Conservation (phyloP, 2,797 vertebrate genomes). For the Gymnocypris eckloni region DNA sequence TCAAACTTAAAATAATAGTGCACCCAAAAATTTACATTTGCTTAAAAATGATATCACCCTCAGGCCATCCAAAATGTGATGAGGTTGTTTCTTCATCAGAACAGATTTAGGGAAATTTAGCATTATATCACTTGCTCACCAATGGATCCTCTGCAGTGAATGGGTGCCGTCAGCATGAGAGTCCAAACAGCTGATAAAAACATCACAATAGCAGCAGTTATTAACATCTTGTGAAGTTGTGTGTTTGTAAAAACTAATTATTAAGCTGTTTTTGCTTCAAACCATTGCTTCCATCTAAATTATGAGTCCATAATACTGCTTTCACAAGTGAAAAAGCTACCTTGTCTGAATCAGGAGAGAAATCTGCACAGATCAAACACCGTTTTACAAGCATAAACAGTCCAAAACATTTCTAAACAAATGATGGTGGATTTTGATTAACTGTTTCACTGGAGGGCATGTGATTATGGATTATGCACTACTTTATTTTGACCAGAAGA, state of each 20-base stretch:
- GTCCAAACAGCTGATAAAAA: not conserved
- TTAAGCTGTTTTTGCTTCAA: too few relatives aligned
- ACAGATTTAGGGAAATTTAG: not conserved
- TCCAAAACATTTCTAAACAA: too few relatives aligned
- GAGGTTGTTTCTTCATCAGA: not conserved
- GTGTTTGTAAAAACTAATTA: not conserved
- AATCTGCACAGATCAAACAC: not conserved
- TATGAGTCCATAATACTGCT: not conserved
- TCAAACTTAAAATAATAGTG: not conserved
- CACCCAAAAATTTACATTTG: not conserved
- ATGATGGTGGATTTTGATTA: not conserved
- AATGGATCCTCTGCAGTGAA: not conserved
- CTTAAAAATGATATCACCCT: not conserved
- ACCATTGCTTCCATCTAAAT: too few relatives aligned
- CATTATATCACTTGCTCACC: not conserved
- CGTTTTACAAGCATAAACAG: not conserved
- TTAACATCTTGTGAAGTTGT: not conserved
- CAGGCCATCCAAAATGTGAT: not conserved
- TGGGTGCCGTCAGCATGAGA: not conserved
- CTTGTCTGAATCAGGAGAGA: not conserved
- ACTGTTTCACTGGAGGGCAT: too few relatives aligned
- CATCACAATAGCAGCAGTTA: not conserved
- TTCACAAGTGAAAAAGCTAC: not conserved
- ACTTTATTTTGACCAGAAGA: too few relatives aligned
- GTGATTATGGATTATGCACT: too few relatives aligned